Base-by-base conservation (phyloP, 2,888 invertebrate species). In the Drosophila mimica region DNA sequence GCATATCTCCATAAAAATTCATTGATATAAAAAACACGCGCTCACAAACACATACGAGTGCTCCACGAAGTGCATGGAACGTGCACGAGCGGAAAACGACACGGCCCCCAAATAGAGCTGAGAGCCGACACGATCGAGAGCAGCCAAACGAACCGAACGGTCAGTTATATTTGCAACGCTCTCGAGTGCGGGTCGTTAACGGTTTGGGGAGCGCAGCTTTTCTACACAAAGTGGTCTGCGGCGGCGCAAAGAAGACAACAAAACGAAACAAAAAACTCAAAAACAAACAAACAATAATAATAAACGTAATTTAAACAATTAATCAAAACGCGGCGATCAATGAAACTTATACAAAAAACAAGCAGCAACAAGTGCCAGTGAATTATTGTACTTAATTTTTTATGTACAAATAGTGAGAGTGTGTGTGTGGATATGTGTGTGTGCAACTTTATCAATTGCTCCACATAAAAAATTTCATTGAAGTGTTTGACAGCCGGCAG, bases 371-470 rank as follows among this genome's bases (percentile, higher is more conserved):
- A 88, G 88, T 90, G 90, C 74, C 89, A 88, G 89, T 87, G 83
- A 88, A 87, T 85, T 88, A 86, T 90, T 87, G 87, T 87, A 90
- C 87, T 87, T 87, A 87, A 90, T 88, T 89, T 88, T 68, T 68
- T 76, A 85, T 78, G 86, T 89, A 85, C 83, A 84, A 82, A 78
- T 74, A 71, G 73, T 72, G 73, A 65, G 62, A 65, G 61, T 68
- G 49, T 54, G 62, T 54, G 53, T 58, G 66, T 57, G 51, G 57
- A 40, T 51, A 46, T 54, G 46, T 73, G 62, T 54, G 36, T 51
- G 64, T 59, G 79, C 75, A 79, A 81, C 76, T 89, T 88, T 90
- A 86, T 90, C 90, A 87, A 90, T 87, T 90, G 86, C 82, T 85
- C 85, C 80, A 85, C 73, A 89, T 89, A 89, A 79, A 74, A 66